Evolutionary conservation across 1,140 invertebrate species (phyloP).

Genomic region (Mizuhopecten yessoensis): DNA sequence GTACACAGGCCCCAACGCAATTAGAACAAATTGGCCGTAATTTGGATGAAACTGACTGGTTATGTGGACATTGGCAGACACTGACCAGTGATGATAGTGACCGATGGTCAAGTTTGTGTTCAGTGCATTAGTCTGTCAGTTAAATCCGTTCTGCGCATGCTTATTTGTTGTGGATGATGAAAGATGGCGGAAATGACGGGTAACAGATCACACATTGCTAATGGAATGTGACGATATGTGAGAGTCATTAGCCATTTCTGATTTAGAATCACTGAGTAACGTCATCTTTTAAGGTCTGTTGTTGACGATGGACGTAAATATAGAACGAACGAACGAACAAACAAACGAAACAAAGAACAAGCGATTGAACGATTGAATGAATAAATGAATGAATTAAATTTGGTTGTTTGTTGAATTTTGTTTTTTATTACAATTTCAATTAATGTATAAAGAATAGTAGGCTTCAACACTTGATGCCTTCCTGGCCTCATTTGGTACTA

Average conservation of each 20-base stretch:
- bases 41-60: constrained; percentile 26
- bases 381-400: no score
- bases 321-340: no score
- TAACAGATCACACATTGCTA: neutral
- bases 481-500: no score
- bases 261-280: neutral
- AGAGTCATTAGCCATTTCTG: neutral
- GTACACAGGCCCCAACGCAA: neutral
- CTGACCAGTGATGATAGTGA: constrained; percentile 12
- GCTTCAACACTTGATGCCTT: no score
- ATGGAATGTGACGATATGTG: constrained; percentile 7
- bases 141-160: neutral
- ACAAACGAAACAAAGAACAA: no score
- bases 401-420: no score
- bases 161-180: constrained; percentile 11
- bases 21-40: constrained; percentile 34
- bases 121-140: constrained; percentile 31
- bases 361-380: no score
- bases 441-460: no score
- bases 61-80: constrained; percentile 25
- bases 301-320: no score
- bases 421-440: no score
- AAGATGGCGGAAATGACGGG: constrained; percentile 20
- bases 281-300: no score
- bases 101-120: constrained; percentile 23